Evolutionary conservation across 2,888 invertebrate species (phyloP).

Genomic region (Sarcophaga carnaria): DNA sequence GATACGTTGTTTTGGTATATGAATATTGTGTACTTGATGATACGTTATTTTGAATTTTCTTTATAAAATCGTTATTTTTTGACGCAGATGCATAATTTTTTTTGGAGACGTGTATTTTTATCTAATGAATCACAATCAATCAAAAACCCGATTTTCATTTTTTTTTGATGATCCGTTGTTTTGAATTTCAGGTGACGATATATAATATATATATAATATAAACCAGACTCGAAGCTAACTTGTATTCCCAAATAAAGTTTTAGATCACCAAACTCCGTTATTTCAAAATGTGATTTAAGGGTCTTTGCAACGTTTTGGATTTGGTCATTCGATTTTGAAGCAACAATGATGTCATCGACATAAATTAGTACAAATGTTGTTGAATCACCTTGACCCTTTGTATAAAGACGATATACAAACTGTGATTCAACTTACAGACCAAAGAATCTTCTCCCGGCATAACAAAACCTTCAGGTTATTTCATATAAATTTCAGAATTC

Average conservation of each 20-base stretch:
- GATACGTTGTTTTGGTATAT: too few relatives aligned
- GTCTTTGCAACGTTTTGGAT: conserved; percentile 3
- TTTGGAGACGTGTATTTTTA: too few relatives aligned
- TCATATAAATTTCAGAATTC: conserved; percentile 38
- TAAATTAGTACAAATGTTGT: too few relatives aligned
- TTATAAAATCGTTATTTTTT: too few relatives aligned
- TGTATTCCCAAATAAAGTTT: conserved; percentile 40
- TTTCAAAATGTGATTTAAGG: neutral
- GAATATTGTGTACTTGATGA: too few relatives aligned
- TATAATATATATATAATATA: conserved; percentile 35
- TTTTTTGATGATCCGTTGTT: conserved; percentile 12
- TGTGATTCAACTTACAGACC: conserved; percentile 31
- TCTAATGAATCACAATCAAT: too few relatives aligned
- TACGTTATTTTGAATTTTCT: too few relatives aligned
- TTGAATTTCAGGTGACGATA: conserved; percentile 1
- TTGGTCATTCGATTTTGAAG: neutral
- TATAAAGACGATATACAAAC: conserved; percentile 37
- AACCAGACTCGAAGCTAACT: neutral
- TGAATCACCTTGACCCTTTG: neutral
- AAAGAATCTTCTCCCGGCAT: conserved; percentile 1
- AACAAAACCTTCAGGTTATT: conserved; percentile 49
- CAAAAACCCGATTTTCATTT: too few relatives aligned
- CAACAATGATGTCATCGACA: too few relatives aligned
- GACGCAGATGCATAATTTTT: too few relatives aligned
- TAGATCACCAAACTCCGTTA: conserved; percentile 13